Base-by-base conservation (phyloP, 2,797 vertebrate species). In the Muscicapa striata region DNA sequence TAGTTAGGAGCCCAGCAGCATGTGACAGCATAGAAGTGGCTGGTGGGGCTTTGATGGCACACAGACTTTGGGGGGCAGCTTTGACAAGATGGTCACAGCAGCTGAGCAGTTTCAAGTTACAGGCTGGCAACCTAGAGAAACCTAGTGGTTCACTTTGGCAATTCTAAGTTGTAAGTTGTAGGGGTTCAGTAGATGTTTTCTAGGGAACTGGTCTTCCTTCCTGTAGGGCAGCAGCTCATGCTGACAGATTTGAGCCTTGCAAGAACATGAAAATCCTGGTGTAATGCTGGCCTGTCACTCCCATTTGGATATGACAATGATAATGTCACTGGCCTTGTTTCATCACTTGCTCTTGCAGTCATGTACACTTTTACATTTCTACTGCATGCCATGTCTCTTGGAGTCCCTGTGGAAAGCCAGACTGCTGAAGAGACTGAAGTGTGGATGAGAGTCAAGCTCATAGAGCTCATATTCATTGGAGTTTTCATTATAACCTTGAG, bases 401-500 rank as follows among this genome's bases (percentile, higher is more conserved):
- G 1, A 92, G 40, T 23, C 74, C 84, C 63, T 79, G n/a, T 52
- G 67, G 64, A 82, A 84, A 87, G 36, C 43, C 55, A 90, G 34
- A 40, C 66, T 90, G 9, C 43, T 90, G 34, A 38, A 90, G 76
- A 72, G 66, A 48, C 58, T 76, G 54, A 81, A 84, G 54, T 66
- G 51, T 62, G 58, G 36, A 64, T 93, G 46, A 84, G 54, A 85
- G 26, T 94, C 79, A 73, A 80, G 29, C 63, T 91, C 46, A 55
- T 1, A 29, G 63, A 89, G 72, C 84, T 95, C 34, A 46, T 92
- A 72, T 86, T 75, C 82, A 59, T 55, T 43, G 38, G 45, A 90
- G 29, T 78, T 84, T 91, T 91, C 83, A 69, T 72, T 84, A 76
- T 86, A 91, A 86, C 76, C 85, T 91, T 90, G 90, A 93, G 82